phyloP scores from a whole-genome alignment of 1,140 invertebrate genomes.

The Callitettix versicolor region DNA sequence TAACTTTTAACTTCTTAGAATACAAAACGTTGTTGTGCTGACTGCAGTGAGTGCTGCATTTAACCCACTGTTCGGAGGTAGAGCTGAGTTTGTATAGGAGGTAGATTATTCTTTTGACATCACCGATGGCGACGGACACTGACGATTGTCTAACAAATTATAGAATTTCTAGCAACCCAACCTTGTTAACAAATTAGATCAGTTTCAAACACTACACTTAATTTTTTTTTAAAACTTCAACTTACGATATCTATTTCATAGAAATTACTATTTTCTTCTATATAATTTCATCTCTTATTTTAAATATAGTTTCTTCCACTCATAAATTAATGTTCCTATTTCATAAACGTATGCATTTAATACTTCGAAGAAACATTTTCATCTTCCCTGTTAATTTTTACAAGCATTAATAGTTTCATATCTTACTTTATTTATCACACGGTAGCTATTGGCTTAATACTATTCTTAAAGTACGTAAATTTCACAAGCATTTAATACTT shows the following conservation, averaged over 20 bases:
- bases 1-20: slow-evolving; percentile 1
- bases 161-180: neutral
- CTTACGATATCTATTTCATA: slow-evolving; percentile 1
- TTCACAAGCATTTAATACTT: too few species aligned
- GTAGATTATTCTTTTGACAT: slow-evolving; percentile 8
- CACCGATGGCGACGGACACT: neutral
- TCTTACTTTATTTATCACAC: too few species aligned
- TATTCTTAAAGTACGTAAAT: too few species aligned
- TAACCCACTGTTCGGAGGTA: slow-evolving; percentile 10
- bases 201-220: slow-evolving; percentile 3
- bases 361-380: too few species aligned
- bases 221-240: slow-evolving; percentile 1
- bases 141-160: slow-evolving; percentile 2
- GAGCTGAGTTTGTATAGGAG: slow-evolving; percentile 12
- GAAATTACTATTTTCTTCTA: neutral
- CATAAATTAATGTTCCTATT: neutral
- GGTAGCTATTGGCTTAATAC: too few species aligned
- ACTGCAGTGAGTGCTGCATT: neutral
- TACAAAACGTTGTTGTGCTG: neutral
- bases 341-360: too few species aligned
- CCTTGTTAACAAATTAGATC: neutral
- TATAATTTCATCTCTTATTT: slow-evolving; percentile 10
- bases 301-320: slow-evolving; percentile 1
- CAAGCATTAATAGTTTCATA: too few species aligned
- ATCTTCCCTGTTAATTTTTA: too few species aligned